Percentiles rank a stretch among this genome's conserved stretches.
Conservation (phyloP, 2,888 invertebrate species). For the Artemia sinica region DNA sequence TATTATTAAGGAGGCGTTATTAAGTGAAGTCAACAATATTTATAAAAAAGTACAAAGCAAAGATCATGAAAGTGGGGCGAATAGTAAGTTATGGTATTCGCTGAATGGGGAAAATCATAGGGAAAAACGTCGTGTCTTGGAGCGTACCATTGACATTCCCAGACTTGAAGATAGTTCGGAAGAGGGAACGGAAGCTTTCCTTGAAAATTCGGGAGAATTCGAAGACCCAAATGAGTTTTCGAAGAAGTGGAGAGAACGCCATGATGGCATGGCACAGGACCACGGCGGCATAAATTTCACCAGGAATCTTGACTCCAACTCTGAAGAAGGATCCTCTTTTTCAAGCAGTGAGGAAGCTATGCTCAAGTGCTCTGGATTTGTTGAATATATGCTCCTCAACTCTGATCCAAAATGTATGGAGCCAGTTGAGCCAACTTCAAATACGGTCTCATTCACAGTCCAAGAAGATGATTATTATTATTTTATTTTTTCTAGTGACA, state of each 20-base stretch:
- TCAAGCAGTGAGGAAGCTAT: conserved; percentile 61
- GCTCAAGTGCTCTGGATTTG: conserved; percentile 51
- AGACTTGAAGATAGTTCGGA: background rate
- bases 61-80: background rate
- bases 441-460: conserved; percentile 37
- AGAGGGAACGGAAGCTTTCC: background rate
- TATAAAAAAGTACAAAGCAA: background rate
- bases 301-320: conserved; percentile 48
- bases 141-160: background rate
- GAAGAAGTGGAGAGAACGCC: background rate
- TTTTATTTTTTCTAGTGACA: conserved; percentile 64
- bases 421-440: conserved; percentile 22
- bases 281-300: conserved; percentile 46
- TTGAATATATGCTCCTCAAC: conserved; percentile 50
- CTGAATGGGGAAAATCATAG: background rate
- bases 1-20: background rate
- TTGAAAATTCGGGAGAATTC: background rate
- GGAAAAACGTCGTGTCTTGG: background rate
- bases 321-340: conserved; percentile 63
- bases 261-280: conserved; percentile 46
- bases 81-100: background rate
- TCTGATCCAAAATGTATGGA: conserved; percentile 42
- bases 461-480: conserved; percentile 61
- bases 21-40: background rate
- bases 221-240: conserved; percentile 7